A percentile compares a stretch with the other conserved stretches of the same genome.
Evolutionary conservation across 35 echinoderm and acorn worm genomes (phyloP).

Genomic region (Diadema setosum): DNA sequence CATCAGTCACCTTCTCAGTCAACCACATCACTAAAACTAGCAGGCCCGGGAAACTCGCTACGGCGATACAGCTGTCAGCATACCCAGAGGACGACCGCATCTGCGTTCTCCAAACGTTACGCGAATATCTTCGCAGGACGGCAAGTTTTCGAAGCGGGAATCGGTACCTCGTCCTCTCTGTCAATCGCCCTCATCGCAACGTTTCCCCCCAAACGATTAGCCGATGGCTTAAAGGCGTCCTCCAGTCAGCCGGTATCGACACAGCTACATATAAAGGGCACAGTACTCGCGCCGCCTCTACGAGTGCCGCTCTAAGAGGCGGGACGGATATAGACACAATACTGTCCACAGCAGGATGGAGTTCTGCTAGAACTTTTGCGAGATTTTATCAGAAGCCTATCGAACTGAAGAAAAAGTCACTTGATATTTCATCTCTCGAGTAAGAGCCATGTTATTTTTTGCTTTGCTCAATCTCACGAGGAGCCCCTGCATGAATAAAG

Average conservation of each 20-base stretch:
- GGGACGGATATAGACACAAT: no score
- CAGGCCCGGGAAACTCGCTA: not conserved
- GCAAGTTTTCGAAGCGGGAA: not conserved
- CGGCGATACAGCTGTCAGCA: not conserved
- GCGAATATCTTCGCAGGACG: not conserved
- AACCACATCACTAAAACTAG: not conserved
- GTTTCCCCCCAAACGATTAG: slow-evolving; percentile 7
- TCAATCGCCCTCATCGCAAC: not conserved
- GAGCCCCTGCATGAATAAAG: no score
- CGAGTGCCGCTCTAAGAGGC: slow-evolving; percentile 17
- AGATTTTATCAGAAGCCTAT: no score
- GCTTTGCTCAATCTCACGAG: no score
- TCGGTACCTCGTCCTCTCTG: not conserved
- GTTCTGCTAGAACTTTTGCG: no score
- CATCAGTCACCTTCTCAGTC: not conserved
- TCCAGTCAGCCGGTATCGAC: not conserved
- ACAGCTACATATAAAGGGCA: not conserved
- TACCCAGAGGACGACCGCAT: not conserved
- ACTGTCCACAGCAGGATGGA: no score
- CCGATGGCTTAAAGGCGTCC: not conserved
- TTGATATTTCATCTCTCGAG: no score
- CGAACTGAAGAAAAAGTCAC: no score
- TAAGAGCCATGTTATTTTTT: no score
- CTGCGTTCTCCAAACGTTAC: not conserved
- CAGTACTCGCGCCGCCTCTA: not conserved